Percentiles rank a stretch among this genome's conserved stretches.
phyloP scores from a whole-genome alignment of 2,113 vertebrate genomes.

The Sciurus niger region DNA sequence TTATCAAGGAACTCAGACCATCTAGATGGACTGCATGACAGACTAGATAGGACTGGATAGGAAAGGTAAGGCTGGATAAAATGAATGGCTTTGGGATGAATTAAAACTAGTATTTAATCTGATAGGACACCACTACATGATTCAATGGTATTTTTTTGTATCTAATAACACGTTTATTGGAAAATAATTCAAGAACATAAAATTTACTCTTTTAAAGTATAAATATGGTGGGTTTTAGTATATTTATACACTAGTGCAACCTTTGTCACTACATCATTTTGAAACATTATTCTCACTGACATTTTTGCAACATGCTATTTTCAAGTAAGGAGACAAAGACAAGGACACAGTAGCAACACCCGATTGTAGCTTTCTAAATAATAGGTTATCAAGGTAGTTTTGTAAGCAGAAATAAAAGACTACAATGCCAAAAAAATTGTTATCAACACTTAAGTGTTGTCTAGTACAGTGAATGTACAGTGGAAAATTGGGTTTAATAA shows the following conservation, averaged over 20 bases:
- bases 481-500: background rate
- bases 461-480: background rate
- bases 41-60: background rate
- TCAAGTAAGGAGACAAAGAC: background rate
- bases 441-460: background rate
- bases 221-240: background rate
- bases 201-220: background rate
- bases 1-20: background rate
- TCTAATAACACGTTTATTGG: background rate
- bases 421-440: background rate
- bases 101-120: background rate
- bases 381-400: background rate
- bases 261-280: background rate
- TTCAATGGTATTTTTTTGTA: slow-evolving; percentile 4
- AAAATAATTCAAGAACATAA: background rate
- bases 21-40: background rate
- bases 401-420: background rate
- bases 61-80: background rate
- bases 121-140: background rate
- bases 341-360: background rate
- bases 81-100: background rate
- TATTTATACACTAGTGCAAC: background rate
- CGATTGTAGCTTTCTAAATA: background rate
- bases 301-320: slow-evolving; percentile 12
- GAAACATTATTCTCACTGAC: background rate